Evolutionary conservation across 1,140 invertebrate genomes (phyloP), one percentile per base, ranked within the genome.

Genomic region (Plutomurus gul): DNA sequence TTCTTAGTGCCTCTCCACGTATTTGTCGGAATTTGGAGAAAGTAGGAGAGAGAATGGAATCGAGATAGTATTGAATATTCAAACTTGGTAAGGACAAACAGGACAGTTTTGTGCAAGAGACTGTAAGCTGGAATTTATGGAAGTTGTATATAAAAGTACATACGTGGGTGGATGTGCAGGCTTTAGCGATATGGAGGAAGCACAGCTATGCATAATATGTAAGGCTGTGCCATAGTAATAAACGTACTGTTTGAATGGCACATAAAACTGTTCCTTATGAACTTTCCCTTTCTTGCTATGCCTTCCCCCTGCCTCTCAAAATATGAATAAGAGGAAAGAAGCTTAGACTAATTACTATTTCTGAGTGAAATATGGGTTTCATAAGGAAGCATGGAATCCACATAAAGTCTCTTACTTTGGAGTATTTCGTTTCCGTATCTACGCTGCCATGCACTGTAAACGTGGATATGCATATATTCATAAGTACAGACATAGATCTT

Each of bases 271-370:
- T 20, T 40, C 36, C 70, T 72, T 27, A 39, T 72, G 70, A 72
- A 40, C 36, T 72, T 72, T 72, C 70, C 40, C 37, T 6, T 4
- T 40, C 18, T 40, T 13, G 39, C n/a, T n/a, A 33, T 27, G 56
- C 56, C 56, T 65, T 65, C 56, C 56, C 56, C 56, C 36, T 27
- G 56, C 27, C 27, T 65, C 56, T 33, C 36, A 43, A 72, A 72
- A 72, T 72, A 72, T 72, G 70, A 72, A 39, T 72, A 25, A 70
- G 27, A 46, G 39, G 70, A 70, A 75, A 81, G 51, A 81, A 46
- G 76, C 71, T 77, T 72, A 79, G 78, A 79, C 81, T 82, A 82
- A 82, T 82, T 82, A 82, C 78, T 82, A 77, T 77, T 79, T 82
- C 25, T 60, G 81, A 82, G 75, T 79, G 78, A 82, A 82, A 79